phyloP scores from a whole-genome alignment of 2,113 vertebrate genomes.

The Pseudolaguvia tuberculata region DNA sequence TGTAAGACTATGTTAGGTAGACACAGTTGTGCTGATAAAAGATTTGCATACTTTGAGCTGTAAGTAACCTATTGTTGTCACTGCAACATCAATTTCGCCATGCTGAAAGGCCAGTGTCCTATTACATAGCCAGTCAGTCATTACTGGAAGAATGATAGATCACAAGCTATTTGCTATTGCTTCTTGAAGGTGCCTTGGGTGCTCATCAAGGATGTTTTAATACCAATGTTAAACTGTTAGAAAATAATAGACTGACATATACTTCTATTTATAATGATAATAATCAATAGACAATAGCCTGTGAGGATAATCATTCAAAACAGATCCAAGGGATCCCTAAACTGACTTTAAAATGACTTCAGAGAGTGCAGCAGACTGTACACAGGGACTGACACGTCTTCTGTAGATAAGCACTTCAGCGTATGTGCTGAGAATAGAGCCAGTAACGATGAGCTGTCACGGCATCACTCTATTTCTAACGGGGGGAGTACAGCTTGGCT shows the following conservation, averaged over 20 bases:
- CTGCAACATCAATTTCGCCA: conserved; percentile 27
- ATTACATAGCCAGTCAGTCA: conserved; percentile 34
- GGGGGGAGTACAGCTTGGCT: conserved; percentile 37
- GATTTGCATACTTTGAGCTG: conserved; percentile 15
- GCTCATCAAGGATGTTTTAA: neutral
- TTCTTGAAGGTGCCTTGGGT: neutral
- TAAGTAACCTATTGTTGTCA: conserved; percentile 48
- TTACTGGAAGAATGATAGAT: conserved; percentile 1
- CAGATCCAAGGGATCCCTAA: conserved; percentile 4
- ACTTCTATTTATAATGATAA: too few relatives aligned
- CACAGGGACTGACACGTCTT: conserved; percentile 18
- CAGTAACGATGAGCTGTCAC: conserved; percentile 38
- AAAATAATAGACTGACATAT: too few relatives aligned
- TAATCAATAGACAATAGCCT: neutral
- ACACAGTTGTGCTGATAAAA: conserved; percentile 2
- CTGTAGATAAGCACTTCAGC: conserved; percentile 38
- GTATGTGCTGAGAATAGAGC: conserved; percentile 33
- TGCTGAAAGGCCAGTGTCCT: conserved; percentile 17
- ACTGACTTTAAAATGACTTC: conserved; percentile 10
- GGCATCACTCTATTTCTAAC: conserved; percentile 28
- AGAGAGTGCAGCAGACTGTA: conserved; percentile 13
- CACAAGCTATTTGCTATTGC: conserved; percentile 38
- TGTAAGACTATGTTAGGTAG: conserved; percentile 24
- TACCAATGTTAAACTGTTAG: too few relatives aligned
- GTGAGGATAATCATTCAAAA: neutral